Base-by-base conservation (phyloP, 1,140 invertebrate species). In the Drosophila nasuta region DNA sequence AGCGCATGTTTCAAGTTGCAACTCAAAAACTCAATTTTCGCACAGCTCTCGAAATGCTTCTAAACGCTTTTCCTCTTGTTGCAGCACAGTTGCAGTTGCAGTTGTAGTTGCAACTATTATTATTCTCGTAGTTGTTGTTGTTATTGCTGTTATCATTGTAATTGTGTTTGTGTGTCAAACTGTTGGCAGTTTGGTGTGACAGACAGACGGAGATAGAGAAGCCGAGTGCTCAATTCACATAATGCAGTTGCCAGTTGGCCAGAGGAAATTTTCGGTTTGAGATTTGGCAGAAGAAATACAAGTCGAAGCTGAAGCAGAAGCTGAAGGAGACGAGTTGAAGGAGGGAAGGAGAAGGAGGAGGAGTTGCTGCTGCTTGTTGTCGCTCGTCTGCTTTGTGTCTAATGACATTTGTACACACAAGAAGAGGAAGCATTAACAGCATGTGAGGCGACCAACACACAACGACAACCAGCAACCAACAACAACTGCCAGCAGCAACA, bases 111-210 rank as follows among this genome's bases (percentile, higher is more conserved):
- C 43, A 59, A 38, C 48, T 67, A 68, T 81, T 71, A 80, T 71
- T 72, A 60, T 79, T 63, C 6, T 15, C 63, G 8, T 63, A 45
- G 54, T 17, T 58, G 63, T 41, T 58, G 43, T 62, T 62, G 57
- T 68, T 73, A 38, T 45, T 64, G 45, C 48, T 71, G 73, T 85
- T 71, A 80, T 74, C 77, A 54, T 49, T 81, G 85, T 88, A 88
- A 88, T 83, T 89, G 85, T 88, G 83, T 88, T 89, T 83, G 81
- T 88, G 75, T 88, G 85, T 85, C 83, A 87, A 75, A 74, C 73
- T 78, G 83, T 67, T 77, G 78, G 70, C 82, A 85, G 82, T 81
- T 81, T 20, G 20, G 49, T 68, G 65, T 20, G 71, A 62, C 45
- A 64, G 11, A 76, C 20, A 64, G 11, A 76, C 20, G 57, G 20